phyloP scores from a whole-genome alignment of 2,113 vertebrate genomes.

The Hypomesus transpacificus region DNA sequence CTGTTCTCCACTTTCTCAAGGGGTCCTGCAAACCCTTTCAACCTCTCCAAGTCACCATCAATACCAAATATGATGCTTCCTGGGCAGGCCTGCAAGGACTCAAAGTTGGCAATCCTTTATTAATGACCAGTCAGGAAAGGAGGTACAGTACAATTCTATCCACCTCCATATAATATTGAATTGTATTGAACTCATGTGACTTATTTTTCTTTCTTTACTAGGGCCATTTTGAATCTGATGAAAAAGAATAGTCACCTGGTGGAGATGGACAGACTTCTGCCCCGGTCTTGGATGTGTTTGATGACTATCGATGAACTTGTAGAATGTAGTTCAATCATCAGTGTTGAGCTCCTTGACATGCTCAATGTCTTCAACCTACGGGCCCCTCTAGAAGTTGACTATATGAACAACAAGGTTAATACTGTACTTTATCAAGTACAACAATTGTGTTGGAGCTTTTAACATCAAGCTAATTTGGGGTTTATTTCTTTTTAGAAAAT shows the following conservation, averaged over 20 bases:
- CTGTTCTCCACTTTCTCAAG: constrained; percentile 66
- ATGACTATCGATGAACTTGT: constrained; percentile 62
- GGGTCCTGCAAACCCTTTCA: constrained; percentile 57
- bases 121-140: neutral
- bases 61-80: constrained; percentile 30
- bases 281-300: constrained; percentile 78
- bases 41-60: constrained; percentile 3
- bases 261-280: constrained; percentile 61
- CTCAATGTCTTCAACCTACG: constrained; percentile 64
- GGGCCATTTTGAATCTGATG: constrained; percentile 45
- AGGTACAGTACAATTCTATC: constrained; percentile 41
- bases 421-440: neutral
- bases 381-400: accelerated
- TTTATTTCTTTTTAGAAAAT: constrained; percentile 42
- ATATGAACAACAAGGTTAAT: constrained; percentile 32
- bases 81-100: constrained; percentile 74
- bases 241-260: constrained; percentile 63
- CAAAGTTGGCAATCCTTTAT: accelerated
- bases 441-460: neutral
- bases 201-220: neutral
- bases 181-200: constrained; percentile 42
- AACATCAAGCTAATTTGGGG: neutral
- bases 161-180: constrained; percentile 35
- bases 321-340: constrained; percentile 50
- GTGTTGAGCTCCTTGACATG: constrained; percentile 61